A percentile compares a stretch with the other conserved stretches of the same genome.
Evolutionary conservation across 2,888 invertebrate species (phyloP).

Genomic region (Meta bourneti): DNA sequence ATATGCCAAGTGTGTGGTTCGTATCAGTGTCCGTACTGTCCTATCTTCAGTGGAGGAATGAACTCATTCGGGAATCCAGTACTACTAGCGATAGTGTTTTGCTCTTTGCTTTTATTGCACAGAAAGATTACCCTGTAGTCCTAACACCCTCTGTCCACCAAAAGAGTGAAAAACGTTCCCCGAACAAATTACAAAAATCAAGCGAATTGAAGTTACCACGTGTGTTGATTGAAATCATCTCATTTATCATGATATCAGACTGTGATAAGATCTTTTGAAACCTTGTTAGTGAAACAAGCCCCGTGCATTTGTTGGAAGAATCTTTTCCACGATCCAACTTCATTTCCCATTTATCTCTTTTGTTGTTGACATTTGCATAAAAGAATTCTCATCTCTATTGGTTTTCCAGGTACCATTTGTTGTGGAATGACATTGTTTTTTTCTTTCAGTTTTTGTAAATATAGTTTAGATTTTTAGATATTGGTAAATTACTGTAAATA

Average conservation of each 20-base stretch:
- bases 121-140: constrained; percentile 18
- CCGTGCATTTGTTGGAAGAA: neutral
- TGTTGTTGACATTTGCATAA: neutral
- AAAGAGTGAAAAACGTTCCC: neutral
- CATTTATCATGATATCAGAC: constrained; percentile 21
- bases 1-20: constrained; percentile 97
- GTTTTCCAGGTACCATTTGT: neutral
- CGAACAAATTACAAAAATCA: neutral
- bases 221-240: neutral
- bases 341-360: neutral
- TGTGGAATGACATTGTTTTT: neutral
- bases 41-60: constrained; percentile 80
- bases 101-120: neutral
- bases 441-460: neutral
- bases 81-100: constrained; percentile 2
- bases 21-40: constrained; percentile 95
- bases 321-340: neutral
- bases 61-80: constrained; percentile 9
- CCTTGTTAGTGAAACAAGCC: neutral
- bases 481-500: no score
- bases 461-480: neutral
- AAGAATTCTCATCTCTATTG: neutral
- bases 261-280: constrained; percentile 46
- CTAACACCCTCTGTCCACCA: no score
- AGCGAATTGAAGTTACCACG: neutral